Evolutionary conservation across 2,888 invertebrate genomes (phyloP).

Genomic region (Cerastoderma edule): DNA sequence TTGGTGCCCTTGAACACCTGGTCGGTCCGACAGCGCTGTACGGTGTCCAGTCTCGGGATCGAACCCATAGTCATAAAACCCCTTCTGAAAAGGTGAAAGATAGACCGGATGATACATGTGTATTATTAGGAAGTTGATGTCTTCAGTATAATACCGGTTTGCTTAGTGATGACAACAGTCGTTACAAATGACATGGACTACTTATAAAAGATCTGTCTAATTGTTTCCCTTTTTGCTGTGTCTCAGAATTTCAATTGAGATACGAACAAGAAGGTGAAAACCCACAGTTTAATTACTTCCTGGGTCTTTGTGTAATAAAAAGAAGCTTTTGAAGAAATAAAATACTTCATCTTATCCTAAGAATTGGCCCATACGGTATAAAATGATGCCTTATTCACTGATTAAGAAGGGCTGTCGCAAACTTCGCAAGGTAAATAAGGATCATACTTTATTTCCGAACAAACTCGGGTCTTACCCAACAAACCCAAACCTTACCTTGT

Average conservation of each 20-base stretch:
- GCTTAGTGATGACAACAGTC: too few species aligned
- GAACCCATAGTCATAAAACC: constrained; percentile 1
- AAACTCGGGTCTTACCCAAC: too few species aligned
- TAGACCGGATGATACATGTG: background rate
- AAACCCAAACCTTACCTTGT: too few species aligned
- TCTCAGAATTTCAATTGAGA: background rate
- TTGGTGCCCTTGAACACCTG: background rate
- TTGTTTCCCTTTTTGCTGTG: background rate
- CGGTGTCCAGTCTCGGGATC: background rate
- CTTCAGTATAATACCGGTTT: too few species aligned
- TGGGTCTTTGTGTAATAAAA: too few species aligned
- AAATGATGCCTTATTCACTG: background rate
- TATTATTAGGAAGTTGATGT: background rate
- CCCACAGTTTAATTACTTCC: too few species aligned
- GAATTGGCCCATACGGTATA: background rate
- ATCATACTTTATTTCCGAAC: too few species aligned
- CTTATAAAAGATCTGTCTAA: background rate
- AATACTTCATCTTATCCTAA: background rate
- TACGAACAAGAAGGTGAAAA: too few species aligned
- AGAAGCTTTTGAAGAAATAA: too few species aligned
- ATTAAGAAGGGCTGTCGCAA: background rate
- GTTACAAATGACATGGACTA: too few species aligned
- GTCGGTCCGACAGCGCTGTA: background rate
- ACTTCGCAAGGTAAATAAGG: too few species aligned
- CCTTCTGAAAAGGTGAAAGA: background rate